phyloP scores from a whole-genome alignment of 92 coral and sea anemone species.

The Phenganax marumi region DNA sequence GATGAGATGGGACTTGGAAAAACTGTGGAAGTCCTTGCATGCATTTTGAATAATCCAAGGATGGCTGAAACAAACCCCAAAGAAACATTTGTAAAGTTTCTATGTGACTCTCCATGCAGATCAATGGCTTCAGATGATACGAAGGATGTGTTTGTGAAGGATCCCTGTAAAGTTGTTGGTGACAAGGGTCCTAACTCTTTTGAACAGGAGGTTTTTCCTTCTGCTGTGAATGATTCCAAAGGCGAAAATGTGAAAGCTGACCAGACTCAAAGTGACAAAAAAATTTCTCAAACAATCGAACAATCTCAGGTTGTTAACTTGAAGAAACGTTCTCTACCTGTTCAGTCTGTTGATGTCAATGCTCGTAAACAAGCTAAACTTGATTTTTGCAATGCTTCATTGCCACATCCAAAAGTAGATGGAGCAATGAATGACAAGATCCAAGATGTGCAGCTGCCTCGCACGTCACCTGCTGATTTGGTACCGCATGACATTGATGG shows the following conservation, averaged over 20 bases:
- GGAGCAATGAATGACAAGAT: not conserved
- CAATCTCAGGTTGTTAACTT: not conserved
- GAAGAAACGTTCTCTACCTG: not conserved
- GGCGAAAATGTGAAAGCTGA: not conserved
- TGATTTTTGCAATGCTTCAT: not conserved
- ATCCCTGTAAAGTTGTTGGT: not conserved
- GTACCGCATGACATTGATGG: too few relatives aligned
- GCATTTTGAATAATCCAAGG: slow-evolving; percentile 67
- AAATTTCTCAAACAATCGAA: not conserved
- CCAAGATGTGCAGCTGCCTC: not conserved
- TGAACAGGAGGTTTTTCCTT: too few relatives aligned
- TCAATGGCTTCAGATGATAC: not conserved
- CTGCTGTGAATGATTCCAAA: too few relatives aligned
- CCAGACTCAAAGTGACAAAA: not conserved
- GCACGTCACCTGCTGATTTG: not conserved
- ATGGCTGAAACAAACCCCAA: not conserved
- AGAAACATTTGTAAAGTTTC: not conserved
- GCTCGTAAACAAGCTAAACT: not conserved
- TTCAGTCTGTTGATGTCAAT: not conserved
- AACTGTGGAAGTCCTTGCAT: slow-evolving; percentile 91
- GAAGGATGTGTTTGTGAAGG: not conserved
- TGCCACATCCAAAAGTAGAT: not conserved
- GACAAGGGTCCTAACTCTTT: not conserved
- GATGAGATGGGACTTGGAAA: slow-evolving; percentile 99
- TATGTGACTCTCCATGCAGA: not conserved